These are phyloP conservation scores for Rhadinocentrus ornatus DNA, from an alignment of 2,797 vertebrate species.

Conservation along the genomic window DNA sequence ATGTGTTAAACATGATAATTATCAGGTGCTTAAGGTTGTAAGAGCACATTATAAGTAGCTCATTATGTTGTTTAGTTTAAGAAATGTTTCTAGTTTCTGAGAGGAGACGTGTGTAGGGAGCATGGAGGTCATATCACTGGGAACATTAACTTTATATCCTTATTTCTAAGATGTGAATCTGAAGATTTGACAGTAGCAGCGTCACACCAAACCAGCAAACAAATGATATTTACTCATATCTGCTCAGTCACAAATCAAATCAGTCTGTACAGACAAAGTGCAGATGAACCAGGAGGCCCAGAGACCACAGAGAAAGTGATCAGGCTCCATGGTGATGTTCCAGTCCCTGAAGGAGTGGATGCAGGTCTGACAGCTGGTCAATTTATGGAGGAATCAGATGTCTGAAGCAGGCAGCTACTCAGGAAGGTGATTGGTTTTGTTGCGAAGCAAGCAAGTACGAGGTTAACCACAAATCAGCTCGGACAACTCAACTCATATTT, in stretches of 20 bases:
- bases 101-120: background rate
- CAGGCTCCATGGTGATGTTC: slow-evolving; percentile 2
- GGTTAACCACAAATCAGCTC: background rate
- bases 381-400: background rate
- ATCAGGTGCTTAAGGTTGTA: slow-evolving; percentile 17
- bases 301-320: slow-evolving; percentile 5
- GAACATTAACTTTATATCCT: slow-evolving; percentile 17
- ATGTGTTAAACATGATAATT: slow-evolving; percentile 26
- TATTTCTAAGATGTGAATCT: slow-evolving; percentile 11
- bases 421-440: background rate
- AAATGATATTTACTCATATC: slow-evolving; percentile 1
- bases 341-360: background rate
- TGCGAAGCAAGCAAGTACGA: background rate
- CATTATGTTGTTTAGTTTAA: slow-evolving; percentile 25
- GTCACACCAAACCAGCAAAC: background rate
- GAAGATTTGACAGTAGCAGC: slow-evolving; percentile 3
- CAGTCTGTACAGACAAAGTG: background rate
- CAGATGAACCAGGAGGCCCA: slow-evolving; percentile 1
- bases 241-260: slow-evolving; percentile 1
- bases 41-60: slow-evolving; percentile 17
- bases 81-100: slow-evolving; percentile 17
- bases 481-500: background rate
- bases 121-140: slow-evolving; percentile 4
- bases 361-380: slow-evolving; percentile 2
- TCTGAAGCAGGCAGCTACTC: background rate